phyloP scores from a whole-genome alignment of 2,113 vertebrate genomes.

The Phylloscopus trochilus region DNA sequence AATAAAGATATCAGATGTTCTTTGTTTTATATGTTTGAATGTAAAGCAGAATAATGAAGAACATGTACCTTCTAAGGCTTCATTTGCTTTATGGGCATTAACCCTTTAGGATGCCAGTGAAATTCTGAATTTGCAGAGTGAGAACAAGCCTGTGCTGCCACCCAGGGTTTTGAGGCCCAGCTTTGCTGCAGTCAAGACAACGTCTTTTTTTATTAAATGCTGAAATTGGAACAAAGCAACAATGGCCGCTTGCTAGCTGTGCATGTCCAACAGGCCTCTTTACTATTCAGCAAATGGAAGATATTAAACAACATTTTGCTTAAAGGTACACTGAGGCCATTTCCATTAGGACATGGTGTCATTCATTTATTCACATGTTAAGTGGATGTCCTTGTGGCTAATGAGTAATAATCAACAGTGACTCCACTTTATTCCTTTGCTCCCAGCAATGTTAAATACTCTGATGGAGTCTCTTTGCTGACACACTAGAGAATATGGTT shows the following conservation, averaged over 20 bases:
- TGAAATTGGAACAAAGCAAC: conserved; percentile 81
- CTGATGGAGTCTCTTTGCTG: conserved; percentile 70
- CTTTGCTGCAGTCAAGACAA: neutral
- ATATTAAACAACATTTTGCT: conserved; percentile 87
- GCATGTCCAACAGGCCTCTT: conserved; percentile 82
- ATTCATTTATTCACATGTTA: conserved; percentile 83
- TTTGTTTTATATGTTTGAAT: conserved; percentile 56
- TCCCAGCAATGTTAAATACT: conserved; percentile 81
- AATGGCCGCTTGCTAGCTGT: conserved; percentile 74
- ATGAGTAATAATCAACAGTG: conserved; percentile 90
- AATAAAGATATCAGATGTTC: conserved; percentile 65
- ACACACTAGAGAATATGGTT: conserved; percentile 73
- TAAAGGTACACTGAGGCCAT: conserved; percentile 80
- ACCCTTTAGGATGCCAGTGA: neutral
- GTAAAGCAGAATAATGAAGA: conserved; percentile 45
- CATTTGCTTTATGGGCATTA: conserved; percentile 14
- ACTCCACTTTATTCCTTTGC: conserved; percentile 82
- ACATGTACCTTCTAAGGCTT: conserved; percentile 6
- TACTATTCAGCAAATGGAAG: conserved; percentile 83
- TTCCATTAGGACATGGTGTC: conserved; percentile 80
- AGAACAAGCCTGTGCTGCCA: neutral
- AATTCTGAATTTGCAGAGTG: neutral
- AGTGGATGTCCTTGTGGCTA: conserved; percentile 88
- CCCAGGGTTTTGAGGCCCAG: neutral
- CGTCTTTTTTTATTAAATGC: conserved; percentile 78